Conservation (phyloP, 2,113 vertebrate genomes). For the Podilymbus podiceps region DNA sequence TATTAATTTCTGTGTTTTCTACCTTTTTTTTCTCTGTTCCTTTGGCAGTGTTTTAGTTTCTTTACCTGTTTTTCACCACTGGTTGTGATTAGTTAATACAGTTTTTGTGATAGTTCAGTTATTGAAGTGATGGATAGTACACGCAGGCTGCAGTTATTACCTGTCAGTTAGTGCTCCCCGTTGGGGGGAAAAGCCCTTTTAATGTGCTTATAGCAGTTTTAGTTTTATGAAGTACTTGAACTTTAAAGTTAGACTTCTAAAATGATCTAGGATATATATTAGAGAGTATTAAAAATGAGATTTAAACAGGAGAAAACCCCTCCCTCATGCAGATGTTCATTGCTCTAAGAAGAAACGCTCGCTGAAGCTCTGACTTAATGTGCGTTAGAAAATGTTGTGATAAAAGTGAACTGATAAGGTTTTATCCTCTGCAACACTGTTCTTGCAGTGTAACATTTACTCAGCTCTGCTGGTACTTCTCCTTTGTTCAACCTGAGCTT, state of each 20-base stretch:
- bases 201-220: neutral
- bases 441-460: neutral
- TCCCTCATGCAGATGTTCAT: neutral
- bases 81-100: neutral
- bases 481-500: neutral
- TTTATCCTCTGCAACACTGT: neutral
- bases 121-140: neutral
- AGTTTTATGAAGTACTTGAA: slow-evolving; percentile 14
- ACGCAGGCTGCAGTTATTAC: neutral
- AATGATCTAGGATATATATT: neutral
- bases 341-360: neutral
- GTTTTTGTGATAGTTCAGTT: neutral
- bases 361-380: neutral
- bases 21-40: neutral
- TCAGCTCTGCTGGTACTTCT: neutral
- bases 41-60: neutral
- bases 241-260: neutral
- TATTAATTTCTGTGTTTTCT: neutral
- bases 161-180: neutral
- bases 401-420: neutral
- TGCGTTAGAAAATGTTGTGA: neutral
- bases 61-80: neutral
- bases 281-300: neutral
- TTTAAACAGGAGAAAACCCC: neutral
- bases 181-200: neutral